These are phyloP conservation scores for Calonectris borealis DNA, from an alignment of 2,113 vertebrate genomes.

Conservation along the genomic window DNA sequence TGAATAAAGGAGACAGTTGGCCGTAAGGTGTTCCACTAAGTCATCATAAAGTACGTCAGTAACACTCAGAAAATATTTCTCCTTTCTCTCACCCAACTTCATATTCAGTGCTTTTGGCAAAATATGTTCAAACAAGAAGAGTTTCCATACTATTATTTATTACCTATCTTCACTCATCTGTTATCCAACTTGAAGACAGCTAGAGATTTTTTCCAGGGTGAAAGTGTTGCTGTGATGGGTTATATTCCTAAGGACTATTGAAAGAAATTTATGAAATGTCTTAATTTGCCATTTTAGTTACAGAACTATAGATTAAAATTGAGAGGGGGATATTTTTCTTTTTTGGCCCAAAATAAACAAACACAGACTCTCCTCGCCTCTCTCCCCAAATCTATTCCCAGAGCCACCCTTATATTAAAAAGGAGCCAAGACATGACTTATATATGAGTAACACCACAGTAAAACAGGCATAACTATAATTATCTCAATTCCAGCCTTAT, in stretches of 20 bases:
- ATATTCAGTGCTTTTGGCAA: conserved; percentile 29
- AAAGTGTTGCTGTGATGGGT: background rate
- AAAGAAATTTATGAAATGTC: background rate
- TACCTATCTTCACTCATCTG: background rate
- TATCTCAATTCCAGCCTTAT: background rate
- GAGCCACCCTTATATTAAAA: background rate
- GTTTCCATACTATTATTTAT: conserved; percentile 32
- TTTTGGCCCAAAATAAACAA: background rate
- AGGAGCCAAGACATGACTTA: background rate
- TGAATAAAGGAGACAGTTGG: background rate
- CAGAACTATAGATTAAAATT: background rate
- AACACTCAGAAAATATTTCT: background rate
- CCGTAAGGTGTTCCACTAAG: background rate
- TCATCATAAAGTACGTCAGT: background rate
- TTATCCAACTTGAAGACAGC: background rate
- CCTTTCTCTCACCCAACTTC: background rate
- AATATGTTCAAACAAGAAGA: conserved; percentile 23
- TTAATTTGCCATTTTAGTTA: background rate
- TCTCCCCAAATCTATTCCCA: background rate
- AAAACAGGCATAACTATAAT: background rate
- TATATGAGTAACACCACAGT: background rate
- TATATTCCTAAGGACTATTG: background rate
- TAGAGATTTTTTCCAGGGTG: background rate
- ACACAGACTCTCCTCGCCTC: background rate
- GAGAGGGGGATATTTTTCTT: background rate